These are phyloP conservation scores for Chrysina gloriosa DNA, from an alignment of 2,888 invertebrate species.

Conservation along the genomic window DNA sequence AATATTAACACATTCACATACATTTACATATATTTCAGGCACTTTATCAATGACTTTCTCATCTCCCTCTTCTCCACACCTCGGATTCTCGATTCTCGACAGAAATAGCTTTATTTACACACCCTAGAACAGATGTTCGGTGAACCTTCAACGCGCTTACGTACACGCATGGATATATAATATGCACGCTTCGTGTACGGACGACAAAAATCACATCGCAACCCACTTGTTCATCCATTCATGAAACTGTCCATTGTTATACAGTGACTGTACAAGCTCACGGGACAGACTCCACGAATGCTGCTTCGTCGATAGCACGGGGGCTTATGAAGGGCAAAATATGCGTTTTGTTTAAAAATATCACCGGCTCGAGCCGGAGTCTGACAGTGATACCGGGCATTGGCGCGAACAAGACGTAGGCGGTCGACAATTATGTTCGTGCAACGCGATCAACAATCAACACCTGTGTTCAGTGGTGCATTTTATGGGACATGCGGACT, in stretches of 20 bases:
- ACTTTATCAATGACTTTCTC: constrained; percentile 9
- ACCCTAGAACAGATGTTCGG: neutral
- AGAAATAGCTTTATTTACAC: neutral
- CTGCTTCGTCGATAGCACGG: neutral
- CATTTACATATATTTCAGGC: neutral
- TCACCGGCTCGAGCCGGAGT: neutral
- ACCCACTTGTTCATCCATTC: constrained; percentile 40
- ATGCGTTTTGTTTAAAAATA: constrained; percentile 21
- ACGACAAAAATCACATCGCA: constrained; percentile 11
- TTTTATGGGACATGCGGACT: constrained; percentile 25
- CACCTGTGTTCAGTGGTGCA: constrained; percentile 38
- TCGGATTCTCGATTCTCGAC: neutral
- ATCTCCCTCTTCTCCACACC: neutral
- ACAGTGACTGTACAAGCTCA: neutral
- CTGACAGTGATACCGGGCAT: neutral
- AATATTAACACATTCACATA: neutral
- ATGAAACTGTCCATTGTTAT: constrained; percentile 30
- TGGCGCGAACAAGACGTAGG: constrained; percentile 21
- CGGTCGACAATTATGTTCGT: constrained; percentile 22
- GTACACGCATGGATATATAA: neutral
- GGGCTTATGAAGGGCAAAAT: neutral
- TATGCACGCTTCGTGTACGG: neutral
- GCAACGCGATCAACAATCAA: constrained; percentile 7
- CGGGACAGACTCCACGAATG: neutral
- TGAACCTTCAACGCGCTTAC: neutral